Conservation (phyloP, 2,888 invertebrate genomes). For the Coecobrya sp. region DNA sequence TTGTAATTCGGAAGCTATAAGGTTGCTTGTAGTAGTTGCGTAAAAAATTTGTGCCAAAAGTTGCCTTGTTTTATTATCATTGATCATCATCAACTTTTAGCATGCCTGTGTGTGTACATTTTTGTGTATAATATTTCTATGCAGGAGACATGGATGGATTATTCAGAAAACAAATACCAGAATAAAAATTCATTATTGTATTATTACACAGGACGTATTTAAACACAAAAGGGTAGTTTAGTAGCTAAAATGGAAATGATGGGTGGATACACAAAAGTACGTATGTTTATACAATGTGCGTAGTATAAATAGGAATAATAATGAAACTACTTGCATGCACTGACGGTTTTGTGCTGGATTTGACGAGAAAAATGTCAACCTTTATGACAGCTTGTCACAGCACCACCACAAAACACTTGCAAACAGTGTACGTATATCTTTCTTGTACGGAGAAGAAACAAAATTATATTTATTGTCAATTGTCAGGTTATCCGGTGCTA, state of each 20-base stretch:
- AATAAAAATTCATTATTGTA: constrained; percentile 37
- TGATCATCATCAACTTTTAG: constrained; percentile 1
- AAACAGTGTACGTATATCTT: not conserved
- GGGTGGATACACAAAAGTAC: constrained; percentile 38
- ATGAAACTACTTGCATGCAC: not conserved
- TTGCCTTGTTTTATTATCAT: constrained; percentile 35
- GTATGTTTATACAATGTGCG: not conserved
- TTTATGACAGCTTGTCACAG: constrained; percentile 80
- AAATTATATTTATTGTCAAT: constrained; percentile 60
- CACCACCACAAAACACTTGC: constrained; percentile 16
- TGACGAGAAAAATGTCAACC: constrained; percentile 77
- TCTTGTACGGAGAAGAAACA: not conserved
- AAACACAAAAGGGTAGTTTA: constrained; percentile 25
- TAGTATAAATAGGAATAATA: not conserved
- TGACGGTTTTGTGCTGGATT: constrained; percentile 29
- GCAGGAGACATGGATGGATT: constrained; percentile 29
- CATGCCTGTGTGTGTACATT: not conserved
- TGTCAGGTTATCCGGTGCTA: constrained; percentile 57
- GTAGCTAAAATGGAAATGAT: not conserved
- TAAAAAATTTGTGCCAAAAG: constrained; percentile 30
- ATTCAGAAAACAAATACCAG: not conserved
- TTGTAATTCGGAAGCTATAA: constrained; percentile 10
- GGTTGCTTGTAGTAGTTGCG: not conserved
- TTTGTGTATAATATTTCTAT: constrained; percentile 24
- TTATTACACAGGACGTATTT: not conserved